Base-by-base conservation (phyloP, 2,888 invertebrate genomes). In the Atrina japonica region DNA sequence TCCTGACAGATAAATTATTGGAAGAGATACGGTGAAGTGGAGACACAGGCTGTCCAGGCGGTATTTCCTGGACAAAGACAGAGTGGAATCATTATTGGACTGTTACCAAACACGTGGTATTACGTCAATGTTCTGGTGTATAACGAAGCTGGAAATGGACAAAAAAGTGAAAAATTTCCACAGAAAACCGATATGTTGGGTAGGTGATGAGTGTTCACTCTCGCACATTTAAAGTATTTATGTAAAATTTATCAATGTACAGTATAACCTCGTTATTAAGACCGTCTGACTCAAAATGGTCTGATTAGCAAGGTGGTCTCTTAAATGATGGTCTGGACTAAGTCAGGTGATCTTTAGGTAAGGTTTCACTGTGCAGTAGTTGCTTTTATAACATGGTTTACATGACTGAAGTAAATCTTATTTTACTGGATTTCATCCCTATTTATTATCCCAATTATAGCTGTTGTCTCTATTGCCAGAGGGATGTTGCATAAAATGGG, bases 111-210 rank as follows among this genome's bases (percentile, higher is more conserved):
- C 89, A 97, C 96, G 0, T 96, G 97, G 88, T 99, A 99, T 91
- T 95, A 93, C 85, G 96, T 98, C 0, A 86, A 97, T 92, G 95
- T 96, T 1, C 97, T 98, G 96, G 97, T 96, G 0, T 98, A 96
- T 87, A 98, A 98, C 92, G 94, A 95, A 0, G 98, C 98, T 3
- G 98, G 98, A 1, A 97, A 97, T 90, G 98, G 98, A 3, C 96
- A 97, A 0, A 97, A 98, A 90, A 97, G 97, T 91, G 97, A 97
- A 92, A 93, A 95, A 49, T 96, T 93, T 88, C 91, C 95, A 76
- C 94, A 89, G 59, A 84, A 86, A 58, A 91, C 91, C 0, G 88
- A 88, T 69, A 88, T 90, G 78, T 80, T 82, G 59, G 88, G 90
- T 90, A 76, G 47, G 75, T 56, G 18, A 2, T n/a, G 30, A 53